phyloP scores from a whole-genome alignment of 2,113 vertebrate species.

The Brachirus orientalis region DNA sequence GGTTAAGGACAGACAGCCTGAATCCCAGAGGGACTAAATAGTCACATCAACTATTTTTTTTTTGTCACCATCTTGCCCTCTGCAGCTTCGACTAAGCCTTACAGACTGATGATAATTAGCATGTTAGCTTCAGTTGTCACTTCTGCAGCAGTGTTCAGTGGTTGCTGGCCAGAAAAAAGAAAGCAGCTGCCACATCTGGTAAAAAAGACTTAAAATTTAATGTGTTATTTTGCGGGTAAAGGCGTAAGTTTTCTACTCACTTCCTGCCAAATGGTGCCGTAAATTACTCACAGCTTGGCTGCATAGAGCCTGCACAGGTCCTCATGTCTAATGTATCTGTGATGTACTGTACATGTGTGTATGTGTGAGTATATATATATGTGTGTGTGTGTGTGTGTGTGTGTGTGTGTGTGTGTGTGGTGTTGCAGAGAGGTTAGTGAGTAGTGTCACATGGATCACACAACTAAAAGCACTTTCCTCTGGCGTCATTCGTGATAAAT shows the following conservation, averaged over 20 bases:
- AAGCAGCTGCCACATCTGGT: slow-evolving; percentile 37
- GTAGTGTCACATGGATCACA: slow-evolving; percentile 56
- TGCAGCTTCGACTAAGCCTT: too few relatives aligned
- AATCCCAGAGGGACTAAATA: too few relatives aligned
- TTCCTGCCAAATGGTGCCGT: slow-evolving; percentile 48
- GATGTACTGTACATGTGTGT: slow-evolving; percentile 25
- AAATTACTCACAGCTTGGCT: slow-evolving; percentile 46
- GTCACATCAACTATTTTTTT: too few relatives aligned
- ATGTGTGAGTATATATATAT: slow-evolving; percentile 26
- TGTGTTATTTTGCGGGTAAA: slow-evolving; percentile 77
- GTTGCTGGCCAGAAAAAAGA: slow-evolving; percentile 10
- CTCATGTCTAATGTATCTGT: slow-evolving; percentile 26
- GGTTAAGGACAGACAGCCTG: too few relatives aligned
- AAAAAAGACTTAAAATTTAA: slow-evolving; percentile 70
- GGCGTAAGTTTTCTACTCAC: slow-evolving; percentile 39
- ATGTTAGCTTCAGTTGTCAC: not conserved
- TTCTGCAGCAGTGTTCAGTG: not conserved
- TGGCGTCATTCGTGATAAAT: slow-evolving; percentile 90
- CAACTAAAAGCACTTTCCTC: slow-evolving; percentile 75
- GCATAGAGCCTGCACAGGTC: slow-evolving; percentile 19
- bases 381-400: slow-evolving; percentile 28
- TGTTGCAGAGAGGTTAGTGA: slow-evolving; percentile 28
- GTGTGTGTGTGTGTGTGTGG: slow-evolving; percentile 39
- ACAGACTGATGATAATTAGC: not conserved
- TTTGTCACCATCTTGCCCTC: too few relatives aligned